These are phyloP conservation scores for Furcula furcula DNA, from an alignment of 2,888 invertebrate genomes.

Conservation along the genomic window DNA sequence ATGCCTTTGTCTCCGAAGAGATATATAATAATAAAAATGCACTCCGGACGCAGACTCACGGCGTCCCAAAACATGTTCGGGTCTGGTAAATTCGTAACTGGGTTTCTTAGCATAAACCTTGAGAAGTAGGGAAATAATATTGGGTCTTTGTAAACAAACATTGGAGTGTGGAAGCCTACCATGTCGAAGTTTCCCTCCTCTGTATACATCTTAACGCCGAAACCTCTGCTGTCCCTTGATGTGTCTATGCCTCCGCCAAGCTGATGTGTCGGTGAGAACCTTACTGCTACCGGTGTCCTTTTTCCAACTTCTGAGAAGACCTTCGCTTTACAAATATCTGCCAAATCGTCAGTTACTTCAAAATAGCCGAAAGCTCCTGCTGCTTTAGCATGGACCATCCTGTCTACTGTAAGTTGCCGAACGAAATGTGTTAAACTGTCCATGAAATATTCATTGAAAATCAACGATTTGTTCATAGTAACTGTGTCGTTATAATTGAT, in stretches of 20 bases:
- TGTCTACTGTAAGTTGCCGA: slow-evolving; percentile 93
- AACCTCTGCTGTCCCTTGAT: slow-evolving; percentile 92
- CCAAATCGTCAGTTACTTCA: slow-evolving; percentile 90
- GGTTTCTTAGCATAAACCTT: slow-evolving; percentile 95
- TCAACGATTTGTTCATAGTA: no score
- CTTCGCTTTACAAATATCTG: slow-evolving; percentile 86
- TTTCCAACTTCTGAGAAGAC: slow-evolving; percentile 88
- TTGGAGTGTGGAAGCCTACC: slow-evolving; percentile 93
- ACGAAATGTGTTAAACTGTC: slow-evolving; percentile 90
- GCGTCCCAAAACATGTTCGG: slow-evolving; percentile 96
- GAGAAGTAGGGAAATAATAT: slow-evolving; percentile 93
- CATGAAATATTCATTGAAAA: slow-evolving; percentile 84
- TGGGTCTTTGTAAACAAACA: slow-evolving; percentile 93
- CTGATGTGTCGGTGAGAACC: slow-evolving; percentile 90
- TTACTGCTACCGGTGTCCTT: slow-evolving; percentile 86
- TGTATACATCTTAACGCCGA: slow-evolving; percentile 94
- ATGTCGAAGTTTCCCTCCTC: slow-evolving; percentile 94
- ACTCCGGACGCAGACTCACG: slow-evolving; percentile 90
- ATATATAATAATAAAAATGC: slow-evolving; percentile 85
- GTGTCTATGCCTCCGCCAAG: slow-evolving; percentile 93
- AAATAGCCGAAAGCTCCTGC: slow-evolving; percentile 92
- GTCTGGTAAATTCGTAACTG: slow-evolving; percentile 91
- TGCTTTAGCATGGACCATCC: slow-evolving; percentile 96
- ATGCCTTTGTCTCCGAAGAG: slow-evolving; percentile 93
- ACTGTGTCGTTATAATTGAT: no score